phyloP scores from a whole-genome alignment of 2,888 invertebrate species.

The Cerastis rubricosa region DNA sequence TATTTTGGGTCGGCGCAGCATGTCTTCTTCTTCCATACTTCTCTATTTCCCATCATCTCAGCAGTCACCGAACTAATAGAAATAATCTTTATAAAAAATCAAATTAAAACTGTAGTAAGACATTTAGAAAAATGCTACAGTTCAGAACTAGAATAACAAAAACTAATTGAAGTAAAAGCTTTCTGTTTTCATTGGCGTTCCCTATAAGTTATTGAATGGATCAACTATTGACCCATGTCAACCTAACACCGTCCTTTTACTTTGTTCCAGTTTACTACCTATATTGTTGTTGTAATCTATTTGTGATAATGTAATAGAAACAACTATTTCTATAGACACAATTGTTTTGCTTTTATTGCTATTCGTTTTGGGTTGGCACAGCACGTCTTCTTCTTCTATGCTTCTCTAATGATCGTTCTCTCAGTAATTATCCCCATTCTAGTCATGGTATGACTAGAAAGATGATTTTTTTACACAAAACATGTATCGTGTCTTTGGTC shows the following conservation, averaged over 20 bases:
- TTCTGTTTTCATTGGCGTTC: conserved; percentile 51
- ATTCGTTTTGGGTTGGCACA: not conserved
- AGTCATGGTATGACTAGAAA: not conserved
- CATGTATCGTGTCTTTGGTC: not conserved
- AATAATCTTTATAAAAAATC: not conserved
- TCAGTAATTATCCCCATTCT: not conserved
- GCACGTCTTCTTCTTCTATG: not conserved
- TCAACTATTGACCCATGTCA: conserved; percentile 50
- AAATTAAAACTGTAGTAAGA: not conserved
- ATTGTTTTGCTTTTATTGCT: not conserved
- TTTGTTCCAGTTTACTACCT: conserved; percentile 33
- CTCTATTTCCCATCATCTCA: too few species aligned
- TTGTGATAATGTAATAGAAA: conserved; percentile 3
- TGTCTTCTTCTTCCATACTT: too few species aligned
- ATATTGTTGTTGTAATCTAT: conserved; percentile 5
- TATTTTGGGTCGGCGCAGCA: too few species aligned
- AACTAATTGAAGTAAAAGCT: conserved; percentile 49
- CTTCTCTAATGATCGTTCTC: not conserved
- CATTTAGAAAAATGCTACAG: conserved; percentile 22
- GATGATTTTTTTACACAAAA: not conserved
- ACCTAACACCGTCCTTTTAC: conserved; percentile 17
- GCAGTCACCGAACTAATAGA: not conserved
- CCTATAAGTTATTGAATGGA: conserved; percentile 45
- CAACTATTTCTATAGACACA: not conserved
- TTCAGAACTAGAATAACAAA: conserved; percentile 46